phyloP scores from a whole-genome alignment of 2,113 vertebrate species.

The Vulpes lagopus region DNA sequence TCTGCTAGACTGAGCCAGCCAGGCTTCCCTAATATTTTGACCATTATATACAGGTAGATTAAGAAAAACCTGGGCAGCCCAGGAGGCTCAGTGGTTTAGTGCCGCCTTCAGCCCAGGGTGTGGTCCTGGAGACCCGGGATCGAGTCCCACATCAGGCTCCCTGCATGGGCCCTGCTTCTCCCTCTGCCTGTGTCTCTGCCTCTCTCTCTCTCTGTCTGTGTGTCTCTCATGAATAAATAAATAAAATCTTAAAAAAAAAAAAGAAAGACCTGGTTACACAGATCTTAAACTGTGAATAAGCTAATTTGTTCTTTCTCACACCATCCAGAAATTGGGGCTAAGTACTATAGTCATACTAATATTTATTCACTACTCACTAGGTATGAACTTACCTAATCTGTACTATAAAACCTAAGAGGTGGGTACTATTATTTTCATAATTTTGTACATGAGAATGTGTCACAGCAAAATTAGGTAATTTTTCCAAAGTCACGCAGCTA shows the following conservation, averaged over 20 bases:
- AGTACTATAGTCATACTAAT: not conserved
- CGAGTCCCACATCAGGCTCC: too few relatives aligned
- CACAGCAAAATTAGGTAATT: not conserved
- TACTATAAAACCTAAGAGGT: not conserved
- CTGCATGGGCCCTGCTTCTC: too few relatives aligned
- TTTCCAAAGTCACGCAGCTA: not conserved
- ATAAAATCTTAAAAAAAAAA: too few relatives aligned
- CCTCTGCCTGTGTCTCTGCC: too few relatives aligned
- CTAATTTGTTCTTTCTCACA: conserved; percentile 17
- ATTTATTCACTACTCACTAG: not conserved
- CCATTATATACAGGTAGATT: not conserved
- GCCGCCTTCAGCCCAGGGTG: too few relatives aligned
- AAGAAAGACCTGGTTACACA: not conserved
- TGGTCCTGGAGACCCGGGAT: too few relatives aligned
- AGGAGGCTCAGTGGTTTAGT: too few relatives aligned
- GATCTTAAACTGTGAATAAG: not conserved
- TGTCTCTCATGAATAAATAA: too few relatives aligned
- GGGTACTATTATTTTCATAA: not conserved
- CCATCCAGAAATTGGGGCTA: conserved; percentile 2
- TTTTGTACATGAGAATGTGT: conserved; percentile 23
- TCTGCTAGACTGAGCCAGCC: not conserved
- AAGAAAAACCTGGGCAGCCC: not conserved
- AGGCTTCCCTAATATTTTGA: not conserved
- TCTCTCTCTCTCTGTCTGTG: too few relatives aligned
- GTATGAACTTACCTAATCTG: not conserved